Evolutionary conservation across 2,888 invertebrate species (phyloP).

Genomic region (Siphonodentalium dalli): DNA sequence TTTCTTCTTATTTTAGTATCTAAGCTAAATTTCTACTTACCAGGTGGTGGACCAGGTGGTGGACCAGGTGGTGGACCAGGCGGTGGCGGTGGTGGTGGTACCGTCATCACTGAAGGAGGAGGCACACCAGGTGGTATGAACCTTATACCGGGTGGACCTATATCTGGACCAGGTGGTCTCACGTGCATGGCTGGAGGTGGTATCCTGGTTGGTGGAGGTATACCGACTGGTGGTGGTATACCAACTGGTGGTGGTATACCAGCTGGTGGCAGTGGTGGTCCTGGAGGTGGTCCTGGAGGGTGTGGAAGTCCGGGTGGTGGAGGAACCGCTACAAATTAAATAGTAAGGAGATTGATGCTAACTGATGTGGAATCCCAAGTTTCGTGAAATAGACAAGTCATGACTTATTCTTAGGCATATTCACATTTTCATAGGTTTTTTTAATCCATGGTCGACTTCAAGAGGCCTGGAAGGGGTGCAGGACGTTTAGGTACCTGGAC

Average conservation of each 20-base stretch:
- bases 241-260: slow-evolving; percentile 5
- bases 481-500: no score
- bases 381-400: no score
- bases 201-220: slow-evolving; percentile 23
- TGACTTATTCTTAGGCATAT: no score
- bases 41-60: slow-evolving; percentile 45
- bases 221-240: background rate
- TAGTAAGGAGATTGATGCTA: slow-evolving; percentile 19
- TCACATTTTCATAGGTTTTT: no score
- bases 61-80: slow-evolving; percentile 44
- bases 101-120: slow-evolving; percentile 10
- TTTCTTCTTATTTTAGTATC: no score
- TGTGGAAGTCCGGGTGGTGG: slow-evolving; percentile 9
- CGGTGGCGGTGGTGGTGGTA: slow-evolving; percentile 24
- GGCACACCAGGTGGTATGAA: slow-evolving; percentile 20
- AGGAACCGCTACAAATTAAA: slow-evolving; percentile 25
- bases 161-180: slow-evolving; percentile 31
- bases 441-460: no score
- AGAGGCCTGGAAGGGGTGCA: no score
- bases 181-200: slow-evolving; percentile 22
- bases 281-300: slow-evolving; percentile 22
- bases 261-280: slow-evolving; percentile 25
- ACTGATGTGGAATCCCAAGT: no score
- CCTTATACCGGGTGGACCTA: slow-evolving; percentile 20
- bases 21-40: no score